Evolutionary conservation across 2,113 vertebrate species (phyloP).

Genomic region (Petrocephalus zakoni): DNA sequence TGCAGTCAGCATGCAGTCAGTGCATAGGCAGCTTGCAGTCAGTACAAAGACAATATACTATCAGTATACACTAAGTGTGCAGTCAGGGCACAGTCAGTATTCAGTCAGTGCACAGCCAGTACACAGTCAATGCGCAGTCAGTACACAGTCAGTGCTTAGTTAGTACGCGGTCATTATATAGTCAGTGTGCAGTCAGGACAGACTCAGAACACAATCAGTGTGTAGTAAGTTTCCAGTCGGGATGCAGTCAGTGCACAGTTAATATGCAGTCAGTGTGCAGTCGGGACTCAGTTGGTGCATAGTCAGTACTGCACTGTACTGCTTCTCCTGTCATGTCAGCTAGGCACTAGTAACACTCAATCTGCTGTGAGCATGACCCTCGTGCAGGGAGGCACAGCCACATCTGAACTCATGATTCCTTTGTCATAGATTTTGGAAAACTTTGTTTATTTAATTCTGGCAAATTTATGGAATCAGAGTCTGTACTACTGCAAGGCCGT

Average conservation of each 20-base stretch:
- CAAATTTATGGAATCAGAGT: neutral
- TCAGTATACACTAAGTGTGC: neutral
- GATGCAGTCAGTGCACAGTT: no score
- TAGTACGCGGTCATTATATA: no score
- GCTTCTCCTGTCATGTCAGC: neutral
- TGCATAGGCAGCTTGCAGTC: neutral
- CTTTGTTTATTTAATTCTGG: neutral
- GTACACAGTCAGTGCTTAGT: neutral
- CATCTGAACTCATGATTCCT: neutral
- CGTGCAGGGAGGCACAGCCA: neutral
- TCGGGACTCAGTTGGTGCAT: neutral
- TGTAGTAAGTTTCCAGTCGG: neutral
- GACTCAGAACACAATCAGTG: no score
- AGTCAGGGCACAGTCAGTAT: neutral
- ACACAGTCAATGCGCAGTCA: neutral
- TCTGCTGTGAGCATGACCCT: neutral
- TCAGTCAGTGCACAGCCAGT: neutral
- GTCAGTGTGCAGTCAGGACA: no score
- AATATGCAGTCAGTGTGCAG: neutral
- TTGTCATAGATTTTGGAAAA: neutral
- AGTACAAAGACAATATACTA: neutral
- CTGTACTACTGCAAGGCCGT: neutral
- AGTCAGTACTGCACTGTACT: neutral
- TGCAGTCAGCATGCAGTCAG: neutral
- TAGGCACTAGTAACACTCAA: neutral